Evolutionary conservation across 2,797 vertebrate genomes (phyloP), one percentile per base, ranked within the genome.

Genomic region (Discoglossus pictus): DNA sequence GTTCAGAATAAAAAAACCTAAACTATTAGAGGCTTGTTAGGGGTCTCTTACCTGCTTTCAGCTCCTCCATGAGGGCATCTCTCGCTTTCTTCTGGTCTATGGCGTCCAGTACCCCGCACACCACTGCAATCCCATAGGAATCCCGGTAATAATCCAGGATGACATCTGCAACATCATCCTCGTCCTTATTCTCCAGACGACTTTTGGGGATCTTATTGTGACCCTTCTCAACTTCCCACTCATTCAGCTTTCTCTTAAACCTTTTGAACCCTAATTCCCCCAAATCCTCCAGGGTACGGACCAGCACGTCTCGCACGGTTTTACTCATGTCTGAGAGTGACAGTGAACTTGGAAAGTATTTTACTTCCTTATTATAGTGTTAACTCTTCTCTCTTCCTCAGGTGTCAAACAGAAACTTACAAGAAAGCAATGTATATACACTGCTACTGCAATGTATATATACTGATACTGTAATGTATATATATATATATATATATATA

Each of bases 201-300:
- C 38, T 2, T 16, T 3, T 38, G 4, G 66, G 66, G 39, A 61
- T 61, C 38, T 2, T 31, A 4, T 7, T 46, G 11, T 38, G 61
- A 11, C 2, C n/a, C 10, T 54, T 8, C 7, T 34, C 6, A 1
- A 53, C 17, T 1, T 39, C 11, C 16, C 15, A 38, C 3, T 68
- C 66, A 39, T 54, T 53, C 10, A 68, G 44, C 16, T 68, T 68
- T 25, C 7, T 42, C 31, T 12, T 36, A 20, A 68, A 68, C 25
- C 2, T 68, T 21, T 68, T 61, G 12, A 68, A 47, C 2, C 12
- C 8, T 7, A 38, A 38, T 13, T 47, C 18, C 10, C n/a, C 58
- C 20, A 68, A 11, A 27, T 54, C 20, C 6, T 39, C 31, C 12
- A 68, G 50, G 5, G 34, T 13, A 1, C 8, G 8, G 2, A 47